Base-by-base conservation (phyloP, 2,113 vertebrate genomes). In the Climacteris rufus region DNA sequence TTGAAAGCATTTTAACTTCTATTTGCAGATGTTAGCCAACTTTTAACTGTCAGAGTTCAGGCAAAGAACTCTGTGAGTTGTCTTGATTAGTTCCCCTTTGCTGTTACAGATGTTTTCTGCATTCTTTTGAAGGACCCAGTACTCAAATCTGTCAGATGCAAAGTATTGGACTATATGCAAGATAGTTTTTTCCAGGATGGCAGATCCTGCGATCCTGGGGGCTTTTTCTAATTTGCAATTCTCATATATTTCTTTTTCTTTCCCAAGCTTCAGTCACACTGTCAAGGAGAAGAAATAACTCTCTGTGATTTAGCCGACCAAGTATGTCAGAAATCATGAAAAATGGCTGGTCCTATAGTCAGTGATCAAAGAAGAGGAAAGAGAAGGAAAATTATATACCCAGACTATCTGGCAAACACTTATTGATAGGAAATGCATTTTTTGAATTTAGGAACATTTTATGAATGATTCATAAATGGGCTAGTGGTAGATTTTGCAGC, bases 391-490 rank as follows among this genome's bases (percentile, higher is more conserved):
- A 88, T 90, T 83, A 93, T 65, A 77, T 52, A 80, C 64, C 50
- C 68, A 86, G 87, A 63, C 52, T 87, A 54, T 89, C 39, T 78
- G 68, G 72, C 15, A 91, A 94, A 77, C 30, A 53, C 19, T 91
- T 95, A 85, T 33, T 83, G 94, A 93, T 76, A 74, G 59, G 35
- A 96, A 88, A 91, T 74, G 74, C 45, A 63, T 93, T 83, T 90
- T 63, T 80, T 59, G 53, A 83, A 85, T 9, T 87, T 79, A 74
- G 35, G 57, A 89, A 65, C 1, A 3, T 65, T 47, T 69, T 60
- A 85, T 94, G 90, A 94, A 95, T 93, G 47, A 95, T 94, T 91
- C 84, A 93, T 93, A 70, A 87, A 53, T 18, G 83, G 45, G 50
- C 66, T 40, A 8, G 4, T 69, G 74, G 78, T 59, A 74, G 66